Evolutionary conservation across 2,888 invertebrate species (phyloP), one percentile per base, ranked within the genome.

Genomic region (Pristionchus japonicus): DNA sequence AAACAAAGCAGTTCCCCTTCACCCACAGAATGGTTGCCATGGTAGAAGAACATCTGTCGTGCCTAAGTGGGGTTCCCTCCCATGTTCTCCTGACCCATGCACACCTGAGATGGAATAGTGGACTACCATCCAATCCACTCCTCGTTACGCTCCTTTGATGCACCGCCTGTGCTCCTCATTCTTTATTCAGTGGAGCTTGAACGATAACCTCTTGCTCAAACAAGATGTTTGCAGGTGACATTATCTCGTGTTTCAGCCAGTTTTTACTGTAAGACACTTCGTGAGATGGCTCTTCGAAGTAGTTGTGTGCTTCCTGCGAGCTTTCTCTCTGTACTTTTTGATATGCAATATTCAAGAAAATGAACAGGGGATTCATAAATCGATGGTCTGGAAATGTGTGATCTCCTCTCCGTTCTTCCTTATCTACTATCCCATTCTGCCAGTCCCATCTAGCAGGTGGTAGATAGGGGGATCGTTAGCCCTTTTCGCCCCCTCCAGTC

Each of bases 21-120:
- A n/a, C n/a, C n/a, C n/a, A n/a, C n/a, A n/a, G n/a, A 64, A 31
- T 64, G 64, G 74, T 74, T 74, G 37, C 74, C 43, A 74, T 74
- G 74, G 74, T 20, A 43, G 74, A 43, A 9, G 20, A 74, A 74
- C 74, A 74, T 74, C 74, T 74, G 74, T 15, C 74, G n/a, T n/a
- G 23, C n/a, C 20, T 74, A 23, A 23, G 40, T 40, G 37, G n/a
- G 31, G 7, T 64, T 31, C n/a, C n/a, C 31, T 27, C 31, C 64
- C 13, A 3, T 64, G n/a, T 64, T 13, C 43, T n/a, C 74, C 74
- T 74, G 74, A 74, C 74, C 74, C 74, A 6, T 20, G 6, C 40
- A 20, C 74, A 74, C 74, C 74, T 74, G 74, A 74, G 74, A 74
- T 31, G 1, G 23, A n/a, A n/a, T n/a, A 43, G 40, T 52, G 40